Conservation (phyloP, 2,797 vertebrate species). For the Spinus pinus region DNA sequence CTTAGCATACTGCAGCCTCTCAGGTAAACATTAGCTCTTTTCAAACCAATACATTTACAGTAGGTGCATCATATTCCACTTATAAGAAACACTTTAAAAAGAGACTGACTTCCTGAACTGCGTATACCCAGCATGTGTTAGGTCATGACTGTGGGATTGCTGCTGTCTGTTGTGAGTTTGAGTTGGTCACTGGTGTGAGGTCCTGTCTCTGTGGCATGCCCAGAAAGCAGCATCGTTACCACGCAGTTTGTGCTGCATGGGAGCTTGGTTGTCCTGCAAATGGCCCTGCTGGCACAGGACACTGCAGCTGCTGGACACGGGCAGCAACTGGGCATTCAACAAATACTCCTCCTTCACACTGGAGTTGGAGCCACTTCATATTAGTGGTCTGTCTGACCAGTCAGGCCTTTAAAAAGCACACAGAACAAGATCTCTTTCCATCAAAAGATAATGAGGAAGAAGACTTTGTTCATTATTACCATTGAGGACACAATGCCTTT, state of each 20-base stretch:
- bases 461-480: not conserved
- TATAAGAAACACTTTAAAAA: not conserved
- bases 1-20: not conserved
- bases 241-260: accelerated
- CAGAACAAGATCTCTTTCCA: not conserved
- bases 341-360: not conserved
- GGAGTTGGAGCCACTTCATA: not conserved
- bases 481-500: not conserved
- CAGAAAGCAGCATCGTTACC: not conserved
- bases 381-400: not conserved
- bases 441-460: constrained; percentile 14
- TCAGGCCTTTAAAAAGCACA: not conserved
- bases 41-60: not conserved
- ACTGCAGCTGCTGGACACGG: accelerated
- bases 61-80: not conserved
- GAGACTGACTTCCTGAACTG: not conserved
- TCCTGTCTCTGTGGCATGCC: not conserved
- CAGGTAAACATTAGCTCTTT: not conserved
- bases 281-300: not conserved
- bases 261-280: not conserved
- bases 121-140: not conserved
- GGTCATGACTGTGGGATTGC: not conserved
- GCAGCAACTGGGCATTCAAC: not conserved
- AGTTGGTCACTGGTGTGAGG: not conserved
- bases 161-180: not conserved